Evolutionary conservation across 2,888 invertebrate species (phyloP).

Genomic region (Drosophila cognata): DNA sequence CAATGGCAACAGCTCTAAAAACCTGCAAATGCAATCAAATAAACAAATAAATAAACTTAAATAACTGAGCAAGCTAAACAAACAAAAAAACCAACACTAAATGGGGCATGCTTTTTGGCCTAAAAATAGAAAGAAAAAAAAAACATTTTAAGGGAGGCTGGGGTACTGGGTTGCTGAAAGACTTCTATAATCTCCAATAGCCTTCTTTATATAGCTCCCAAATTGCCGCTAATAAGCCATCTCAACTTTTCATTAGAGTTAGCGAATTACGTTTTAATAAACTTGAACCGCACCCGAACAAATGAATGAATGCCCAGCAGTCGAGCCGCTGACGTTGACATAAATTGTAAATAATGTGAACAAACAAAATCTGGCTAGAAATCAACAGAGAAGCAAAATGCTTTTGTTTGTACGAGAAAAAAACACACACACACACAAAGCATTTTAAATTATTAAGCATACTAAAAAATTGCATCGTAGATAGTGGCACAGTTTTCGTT

Average conservation of each 20-base stretch:
- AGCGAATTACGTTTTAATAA: constrained; percentile 6
- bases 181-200: neutral
- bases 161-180: neutral
- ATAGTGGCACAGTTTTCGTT: neutral
- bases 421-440: neutral
- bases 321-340: constrained; percentile 47
- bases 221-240: neutral
- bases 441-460: constrained; percentile 1
- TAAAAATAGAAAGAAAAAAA: neutral
- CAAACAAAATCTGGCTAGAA: constrained; percentile 58
- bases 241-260: neutral
- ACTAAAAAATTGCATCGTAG: neutral
- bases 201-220: neutral
- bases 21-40: constrained; percentile 26
- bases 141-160: neutral
- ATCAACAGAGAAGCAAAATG: constrained; percentile 33
- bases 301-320: constrained; percentile 32
- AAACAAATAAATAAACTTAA: constrained; percentile 31
- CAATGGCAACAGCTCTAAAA: constrained; percentile 17
- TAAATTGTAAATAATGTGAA: constrained; percentile 68
- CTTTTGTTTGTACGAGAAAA: constrained; percentile 1
- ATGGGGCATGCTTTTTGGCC: neutral
- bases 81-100: constrained; percentile 8
- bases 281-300: constrained; percentile 20
- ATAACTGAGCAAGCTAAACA: constrained; percentile 13